These are phyloP conservation scores for Platyscelio sp. DNA, from an alignment of 2,888 invertebrate genomes.

Conservation along the genomic window DNA sequence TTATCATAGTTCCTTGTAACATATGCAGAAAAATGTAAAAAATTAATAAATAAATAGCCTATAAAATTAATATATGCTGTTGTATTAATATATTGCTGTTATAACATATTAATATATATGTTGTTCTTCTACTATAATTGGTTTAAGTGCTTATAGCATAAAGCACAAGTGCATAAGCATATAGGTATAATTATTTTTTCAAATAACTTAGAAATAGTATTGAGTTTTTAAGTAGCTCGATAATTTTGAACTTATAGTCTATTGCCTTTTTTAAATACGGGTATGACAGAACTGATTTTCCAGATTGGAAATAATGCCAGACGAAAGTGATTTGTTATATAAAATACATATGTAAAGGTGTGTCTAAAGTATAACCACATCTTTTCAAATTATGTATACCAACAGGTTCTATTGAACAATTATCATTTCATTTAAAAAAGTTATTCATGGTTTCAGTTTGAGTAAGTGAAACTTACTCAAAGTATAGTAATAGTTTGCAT, in stretches of 20 bases:
- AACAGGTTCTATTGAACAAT: background rate
- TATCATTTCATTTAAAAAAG: background rate
- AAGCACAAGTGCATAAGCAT: no score
- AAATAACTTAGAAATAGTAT: background rate
- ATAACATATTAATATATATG: no score
- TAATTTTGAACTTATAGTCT: background rate
- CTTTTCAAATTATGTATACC: conserved; percentile 3
- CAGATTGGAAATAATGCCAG: background rate
- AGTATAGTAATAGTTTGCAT: no score
- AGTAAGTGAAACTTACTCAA: background rate
- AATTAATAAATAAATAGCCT: no score
- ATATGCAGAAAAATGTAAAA: no score
- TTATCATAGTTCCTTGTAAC: no score
- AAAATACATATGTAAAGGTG: background rate
- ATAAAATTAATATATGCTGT: no score
- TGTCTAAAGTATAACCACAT: background rate
- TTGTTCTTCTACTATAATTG: conserved; percentile 7
- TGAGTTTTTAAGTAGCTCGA: background rate
- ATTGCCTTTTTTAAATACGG: background rate
- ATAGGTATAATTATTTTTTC: background rate
- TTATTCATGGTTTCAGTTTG: background rate
- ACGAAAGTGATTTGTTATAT: conserved; percentile 6
- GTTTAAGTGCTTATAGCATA: background rate
- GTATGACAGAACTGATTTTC: background rate
- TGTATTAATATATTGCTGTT: no score